These are phyloP conservation scores for Chanos chanos DNA, from an alignment of 2,797 vertebrate genomes.

Conservation along the genomic window DNA sequence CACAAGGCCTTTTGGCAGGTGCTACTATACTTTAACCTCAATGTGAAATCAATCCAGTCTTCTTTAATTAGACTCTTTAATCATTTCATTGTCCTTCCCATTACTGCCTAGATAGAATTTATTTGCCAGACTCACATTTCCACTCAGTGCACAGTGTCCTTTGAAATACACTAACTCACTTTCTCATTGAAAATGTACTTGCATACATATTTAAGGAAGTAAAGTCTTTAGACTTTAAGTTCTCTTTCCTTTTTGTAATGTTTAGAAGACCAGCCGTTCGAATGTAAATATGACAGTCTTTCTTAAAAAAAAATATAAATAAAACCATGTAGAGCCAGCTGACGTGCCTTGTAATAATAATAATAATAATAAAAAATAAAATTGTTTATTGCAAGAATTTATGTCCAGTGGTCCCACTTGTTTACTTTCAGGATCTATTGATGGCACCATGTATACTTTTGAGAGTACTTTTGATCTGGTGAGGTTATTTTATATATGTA, in stretches of 20 bases:
- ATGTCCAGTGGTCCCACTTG: too few relatives aligned
- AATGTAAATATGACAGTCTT: slow-evolving; percentile 54
- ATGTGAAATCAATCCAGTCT: too few relatives aligned
- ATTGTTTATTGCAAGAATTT: too few relatives aligned
- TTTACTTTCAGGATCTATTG: too few relatives aligned
- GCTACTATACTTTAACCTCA: too few relatives aligned
- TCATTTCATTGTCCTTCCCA: too few relatives aligned
- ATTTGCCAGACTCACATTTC: background rate
- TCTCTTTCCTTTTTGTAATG: slow-evolving; percentile 9
- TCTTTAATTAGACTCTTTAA: too few relatives aligned
- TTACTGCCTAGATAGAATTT: too few relatives aligned
- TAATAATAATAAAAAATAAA: slow-evolving; percentile 23
- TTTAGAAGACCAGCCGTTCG: slow-evolving; percentile 36
- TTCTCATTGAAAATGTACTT: slow-evolving; percentile 3
- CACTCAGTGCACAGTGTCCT: slow-evolving; percentile 8
- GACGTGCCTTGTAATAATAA: slow-evolving; percentile 64
- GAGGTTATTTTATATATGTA: too few relatives aligned
- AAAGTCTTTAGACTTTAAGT: slow-evolving; percentile 13
- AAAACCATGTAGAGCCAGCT: slow-evolving; percentile 43
- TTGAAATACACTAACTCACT: slow-evolving; percentile 29
- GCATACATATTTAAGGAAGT: slow-evolving; percentile 19
- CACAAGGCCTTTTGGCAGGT: background rate
- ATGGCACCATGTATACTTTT: too few relatives aligned
- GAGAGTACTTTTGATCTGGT: too few relatives aligned
- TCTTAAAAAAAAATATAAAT: slow-evolving; percentile 44